Conservation (phyloP, 2,113 vertebrate species). For the Motacilla tschutschensis region DNA sequence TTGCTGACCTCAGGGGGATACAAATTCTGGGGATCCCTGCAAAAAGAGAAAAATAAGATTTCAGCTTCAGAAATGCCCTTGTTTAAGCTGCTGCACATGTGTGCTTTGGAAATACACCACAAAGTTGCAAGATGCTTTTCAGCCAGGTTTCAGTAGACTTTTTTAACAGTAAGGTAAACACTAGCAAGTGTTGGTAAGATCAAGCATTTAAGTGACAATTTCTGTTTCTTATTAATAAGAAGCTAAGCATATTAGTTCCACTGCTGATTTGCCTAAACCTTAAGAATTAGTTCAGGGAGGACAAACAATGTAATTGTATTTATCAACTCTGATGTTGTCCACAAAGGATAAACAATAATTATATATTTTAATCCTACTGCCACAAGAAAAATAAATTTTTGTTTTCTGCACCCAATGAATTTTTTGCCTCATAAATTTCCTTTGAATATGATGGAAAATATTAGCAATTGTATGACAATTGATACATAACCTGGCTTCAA, state of each 20-base stretch:
- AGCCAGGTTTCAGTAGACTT: neutral
- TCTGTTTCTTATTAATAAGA: neutral
- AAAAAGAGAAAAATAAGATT: slow-evolving; percentile 40
- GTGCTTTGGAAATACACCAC: neutral
- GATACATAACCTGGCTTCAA: neutral
- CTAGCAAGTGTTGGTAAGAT: neutral
- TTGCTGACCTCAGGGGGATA: slow-evolving; percentile 94
- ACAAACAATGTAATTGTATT: neutral
- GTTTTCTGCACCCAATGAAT: neutral
- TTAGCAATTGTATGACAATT: neutral
- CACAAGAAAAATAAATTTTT: neutral
- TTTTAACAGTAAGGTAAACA: neutral
- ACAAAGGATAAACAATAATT: slow-evolving; percentile 12
- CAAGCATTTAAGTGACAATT: neutral
- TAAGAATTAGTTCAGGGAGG: neutral
- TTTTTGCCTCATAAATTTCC: neutral
- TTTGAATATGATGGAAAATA: neutral
- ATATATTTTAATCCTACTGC: neutral
- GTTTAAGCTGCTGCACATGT: neutral
- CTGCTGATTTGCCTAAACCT: neutral
- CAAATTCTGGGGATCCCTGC: slow-evolving; percentile 89
- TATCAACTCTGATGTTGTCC: neutral
- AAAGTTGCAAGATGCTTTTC: neutral
- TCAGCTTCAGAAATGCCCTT: neutral
- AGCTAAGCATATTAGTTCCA: neutral